phyloP scores from a whole-genome alignment of 2,113 vertebrate genomes.

The Daubentonia madagascariensis region DNA sequence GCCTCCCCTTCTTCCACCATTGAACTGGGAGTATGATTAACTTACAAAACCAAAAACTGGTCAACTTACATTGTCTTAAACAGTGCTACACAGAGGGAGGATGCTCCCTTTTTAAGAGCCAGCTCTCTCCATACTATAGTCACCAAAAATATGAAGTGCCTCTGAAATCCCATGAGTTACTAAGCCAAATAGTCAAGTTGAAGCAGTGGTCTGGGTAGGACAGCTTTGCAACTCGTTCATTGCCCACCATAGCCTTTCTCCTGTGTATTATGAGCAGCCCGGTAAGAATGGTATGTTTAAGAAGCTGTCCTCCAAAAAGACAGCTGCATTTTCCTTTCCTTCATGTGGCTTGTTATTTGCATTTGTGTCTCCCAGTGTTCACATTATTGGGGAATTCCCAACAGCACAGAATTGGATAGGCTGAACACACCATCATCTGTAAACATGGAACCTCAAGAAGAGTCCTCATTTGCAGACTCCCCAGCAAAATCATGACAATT shows the following conservation, averaged over 20 bases:
- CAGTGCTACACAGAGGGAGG: background rate
- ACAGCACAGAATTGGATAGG: background rate
- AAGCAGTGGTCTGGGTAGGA: background rate
- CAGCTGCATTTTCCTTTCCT: background rate
- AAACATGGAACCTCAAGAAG: background rate
- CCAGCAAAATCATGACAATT: background rate
- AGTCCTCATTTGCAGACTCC: background rate
- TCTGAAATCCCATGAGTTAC: background rate
- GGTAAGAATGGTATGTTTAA: background rate
- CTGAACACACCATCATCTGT: background rate
- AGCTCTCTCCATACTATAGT: background rate
- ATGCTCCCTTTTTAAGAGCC: background rate
- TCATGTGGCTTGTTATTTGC: background rate
- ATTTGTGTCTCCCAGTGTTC: background rate
- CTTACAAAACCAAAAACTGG: background rate
- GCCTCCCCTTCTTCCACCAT: background rate
- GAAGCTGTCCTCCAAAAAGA: background rate
- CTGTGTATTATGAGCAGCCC: background rate
- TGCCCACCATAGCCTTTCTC: background rate
- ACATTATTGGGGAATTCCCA: background rate
- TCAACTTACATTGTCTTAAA: background rate
- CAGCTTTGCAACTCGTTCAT: background rate
- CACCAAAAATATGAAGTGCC: background rate
- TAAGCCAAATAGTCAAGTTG: background rate
- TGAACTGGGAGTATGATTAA: background rate